Evolutionary conservation across 2,797 vertebrate species (phyloP), one percentile per base, ranked within the genome.

Genomic region (Leptodactylus fallax): DNA sequence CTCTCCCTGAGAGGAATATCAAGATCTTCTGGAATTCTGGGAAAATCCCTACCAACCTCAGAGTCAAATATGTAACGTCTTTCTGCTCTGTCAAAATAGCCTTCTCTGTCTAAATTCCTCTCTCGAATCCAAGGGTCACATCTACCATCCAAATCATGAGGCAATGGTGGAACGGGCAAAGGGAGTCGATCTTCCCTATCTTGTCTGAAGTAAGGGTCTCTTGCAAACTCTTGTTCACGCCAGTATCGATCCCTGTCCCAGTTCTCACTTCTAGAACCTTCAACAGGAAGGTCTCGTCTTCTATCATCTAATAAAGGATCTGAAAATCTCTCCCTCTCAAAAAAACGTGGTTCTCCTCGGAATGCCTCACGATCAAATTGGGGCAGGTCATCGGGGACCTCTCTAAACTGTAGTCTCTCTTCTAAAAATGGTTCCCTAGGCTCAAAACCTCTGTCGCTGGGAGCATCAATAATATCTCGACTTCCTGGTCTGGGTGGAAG

Each of bases 211-310:
- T 74, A 84, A 0, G 93, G 93, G 88, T 98, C 96, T 87, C 96
- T 95, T 85, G 92, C 94, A 92, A 96, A 97, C 69, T 97, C 96
- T 0, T 90, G 90, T 25, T 97, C 97, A 91, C 96, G 95, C 97
- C 97, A 99, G 69, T 96, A 95, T 45, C 92, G 93, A 0, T 97
- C 95, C 91, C 95, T 94, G 89, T 95, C 94, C 95, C 95, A 95
- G 13, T 94, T 93, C 87, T 94, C 96, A 72, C 96, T 78, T 78
- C 91, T 94, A 25, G 95, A 95, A 79, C 93, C 93, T 6, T 96
- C 96, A 83, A 95, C 90, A 77, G 92, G 89, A 1, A 93, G 93
- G 79, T 94, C 94, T 90, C 91, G 92, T 85, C 13, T 91, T 92
- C 94, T 94, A 72, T 93, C 95, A 85, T 97, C 96, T 90, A 94